These are phyloP conservation scores for Dipodomys stephensi DNA, from an alignment of 2,113 vertebrate genomes.

Conservation along the genomic window DNA sequence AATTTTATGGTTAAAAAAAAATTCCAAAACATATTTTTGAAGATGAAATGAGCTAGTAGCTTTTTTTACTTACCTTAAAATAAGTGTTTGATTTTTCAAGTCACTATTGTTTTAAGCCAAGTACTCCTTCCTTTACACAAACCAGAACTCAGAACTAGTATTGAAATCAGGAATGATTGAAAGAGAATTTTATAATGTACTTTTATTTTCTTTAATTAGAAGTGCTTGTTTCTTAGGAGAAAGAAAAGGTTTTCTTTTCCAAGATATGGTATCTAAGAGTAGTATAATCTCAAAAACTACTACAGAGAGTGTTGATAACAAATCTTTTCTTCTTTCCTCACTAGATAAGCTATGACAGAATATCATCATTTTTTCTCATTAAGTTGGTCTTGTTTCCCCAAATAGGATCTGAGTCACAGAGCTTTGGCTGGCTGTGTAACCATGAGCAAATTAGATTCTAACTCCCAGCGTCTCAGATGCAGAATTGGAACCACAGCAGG, in stretches of 20 bases:
- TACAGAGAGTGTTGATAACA: neutral
- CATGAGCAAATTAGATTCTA: neutral
- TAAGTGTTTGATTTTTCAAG: slow-evolving; percentile 31
- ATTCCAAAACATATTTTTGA: neutral
- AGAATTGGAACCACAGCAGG: neutral
- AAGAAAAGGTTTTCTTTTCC: neutral
- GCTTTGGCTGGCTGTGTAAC: neutral
- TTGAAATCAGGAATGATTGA: slow-evolving; percentile 3
- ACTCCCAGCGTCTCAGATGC: neutral
- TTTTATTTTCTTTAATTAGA: neutral
- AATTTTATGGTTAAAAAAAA: too few species aligned
- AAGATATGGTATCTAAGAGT: neutral
- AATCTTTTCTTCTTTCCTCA: neutral
- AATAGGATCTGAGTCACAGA: neutral
- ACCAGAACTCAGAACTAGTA: neutral
- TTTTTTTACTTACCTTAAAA: slow-evolving; percentile 11
- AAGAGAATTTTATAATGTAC: neutral
- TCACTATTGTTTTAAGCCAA: neutral
- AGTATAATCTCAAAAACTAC: neutral
- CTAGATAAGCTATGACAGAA: neutral
- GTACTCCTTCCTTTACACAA: slow-evolving; percentile 8
- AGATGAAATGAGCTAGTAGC: slow-evolving; percentile 10
- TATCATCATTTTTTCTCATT: neutral
- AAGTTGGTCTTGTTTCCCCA: neutral
- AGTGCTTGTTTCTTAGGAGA: neutral